Base-by-base conservation (phyloP, 2,113 vertebrate genomes). In the Urocynchramus pylzowi region DNA sequence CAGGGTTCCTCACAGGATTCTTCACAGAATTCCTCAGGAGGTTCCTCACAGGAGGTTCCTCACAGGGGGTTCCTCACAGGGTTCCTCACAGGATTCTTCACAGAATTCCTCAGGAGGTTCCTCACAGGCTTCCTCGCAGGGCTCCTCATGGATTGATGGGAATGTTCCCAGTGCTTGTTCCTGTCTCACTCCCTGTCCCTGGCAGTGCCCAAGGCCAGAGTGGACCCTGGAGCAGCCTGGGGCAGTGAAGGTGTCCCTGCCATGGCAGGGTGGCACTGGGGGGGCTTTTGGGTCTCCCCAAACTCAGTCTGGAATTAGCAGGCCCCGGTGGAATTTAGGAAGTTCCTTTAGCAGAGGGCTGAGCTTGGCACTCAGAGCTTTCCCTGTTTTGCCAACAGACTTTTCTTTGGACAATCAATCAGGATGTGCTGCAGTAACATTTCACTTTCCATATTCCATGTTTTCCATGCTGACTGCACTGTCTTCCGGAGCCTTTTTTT, bases 161-260 rank as follows among this genome's bases (percentile, higher is more conserved):
- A 53, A 24, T 59, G 44, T 28, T 82, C 35, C 44, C 16, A 11
- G 9, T 16, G 84, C 44, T 7, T 16, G 4, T 30, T 41, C 10
- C 8, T n/a, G 7, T 7, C 60, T n/a, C 50, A 1, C 22, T 26
- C 17, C 49, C 50, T 20, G 23, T 56, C 35, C 41, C 60, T 42
- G 70, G 30, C 45, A 4, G 0, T 56, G 70, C 0, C 42, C 60
- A 0, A 24, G 60, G 69, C 59, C 35, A 11, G 50, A 20, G 0
- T 35, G 60, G 70, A 14, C 31, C 3, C 6, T 17, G 56, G 82
- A 54, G 49, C 69, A 6, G 0, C 42, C 50, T 59, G 71, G 61
- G 4, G 1, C 18, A 6, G 26, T 8, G 61, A 0, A 50, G 60
- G n/a, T 65, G 70, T 30, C 52, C 71, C 61, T 68, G 71, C 42